phyloP scores from a whole-genome alignment of 2,888 invertebrate species.

The Aphrophora alni region DNA sequence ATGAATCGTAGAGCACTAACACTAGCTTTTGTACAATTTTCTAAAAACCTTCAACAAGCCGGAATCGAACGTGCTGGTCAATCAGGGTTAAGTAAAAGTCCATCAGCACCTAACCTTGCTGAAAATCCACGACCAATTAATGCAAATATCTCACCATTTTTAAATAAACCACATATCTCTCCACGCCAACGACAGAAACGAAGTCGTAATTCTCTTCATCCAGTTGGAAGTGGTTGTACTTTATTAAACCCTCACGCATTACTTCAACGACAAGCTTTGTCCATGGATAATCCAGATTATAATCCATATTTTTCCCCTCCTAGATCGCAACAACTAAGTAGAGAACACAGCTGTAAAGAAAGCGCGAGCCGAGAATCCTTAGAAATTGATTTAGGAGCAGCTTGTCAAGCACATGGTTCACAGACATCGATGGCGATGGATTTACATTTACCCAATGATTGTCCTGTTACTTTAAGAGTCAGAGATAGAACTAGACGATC shows the following conservation, averaged over 20 bases:
- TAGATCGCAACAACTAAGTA: slow-evolving; percentile 46
- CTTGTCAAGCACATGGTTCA: slow-evolving; percentile 48
- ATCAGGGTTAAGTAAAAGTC: slow-evolving; percentile 58
- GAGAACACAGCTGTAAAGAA: slow-evolving; percentile 47
- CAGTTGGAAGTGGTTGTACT: slow-evolving; percentile 48
- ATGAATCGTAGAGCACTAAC: slow-evolving; percentile 57
- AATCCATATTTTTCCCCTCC: slow-evolving; percentile 51
- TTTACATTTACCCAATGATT: slow-evolving; percentile 69
- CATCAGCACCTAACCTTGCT: slow-evolving; percentile 66
- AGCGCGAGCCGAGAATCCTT: slow-evolving; percentile 61
- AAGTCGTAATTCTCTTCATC: slow-evolving; percentile 44
- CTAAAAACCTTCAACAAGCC: slow-evolving; percentile 56
- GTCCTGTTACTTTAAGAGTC: slow-evolving; percentile 63
- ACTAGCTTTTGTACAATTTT: slow-evolving; percentile 62
- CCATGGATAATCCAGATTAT: slow-evolving; percentile 71
- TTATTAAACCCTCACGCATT: slow-evolving; percentile 66
- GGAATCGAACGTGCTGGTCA: slow-evolving; percentile 43
- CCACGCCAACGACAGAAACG: slow-evolving; percentile 40
- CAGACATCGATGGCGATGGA: slow-evolving; percentile 80
- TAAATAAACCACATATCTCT: slow-evolving; percentile 48
- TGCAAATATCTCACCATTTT: slow-evolving; percentile 42
- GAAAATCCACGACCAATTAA: slow-evolving; percentile 56
- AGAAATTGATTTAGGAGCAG: slow-evolving; percentile 54
- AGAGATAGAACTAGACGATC: slow-evolving; percentile 67
- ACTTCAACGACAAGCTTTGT: slow-evolving; percentile 79